phyloP scores from a whole-genome alignment of 2,888 invertebrate genomes.

The Xestoiulus laeticollis region DNA sequence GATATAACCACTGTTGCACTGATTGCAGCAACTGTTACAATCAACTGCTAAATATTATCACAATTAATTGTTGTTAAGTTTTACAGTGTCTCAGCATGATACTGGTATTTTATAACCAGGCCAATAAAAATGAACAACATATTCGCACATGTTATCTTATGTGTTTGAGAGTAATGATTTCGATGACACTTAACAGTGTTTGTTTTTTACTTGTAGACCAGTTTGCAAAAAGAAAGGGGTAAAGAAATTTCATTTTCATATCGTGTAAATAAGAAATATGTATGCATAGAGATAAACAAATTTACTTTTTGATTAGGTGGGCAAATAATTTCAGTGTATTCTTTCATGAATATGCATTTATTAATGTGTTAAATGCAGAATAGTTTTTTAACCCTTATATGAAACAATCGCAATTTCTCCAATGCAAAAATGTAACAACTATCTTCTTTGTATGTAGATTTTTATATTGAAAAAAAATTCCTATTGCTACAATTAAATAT shows the following conservation, averaged over 20 bases:
- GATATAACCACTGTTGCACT: too few species aligned
- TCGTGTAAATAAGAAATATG: neutral
- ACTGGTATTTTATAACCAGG: too few species aligned
- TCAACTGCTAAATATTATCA: too few species aligned
- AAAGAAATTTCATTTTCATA: neutral
- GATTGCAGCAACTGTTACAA: too few species aligned
- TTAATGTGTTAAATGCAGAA: neutral
- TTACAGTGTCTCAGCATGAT: too few species aligned
- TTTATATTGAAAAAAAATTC: neutral
- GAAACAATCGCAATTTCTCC: neutral
- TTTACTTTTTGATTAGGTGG: neutral
- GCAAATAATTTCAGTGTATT: neutral
- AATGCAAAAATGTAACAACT: neutral
- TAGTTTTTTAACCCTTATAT: neutral
- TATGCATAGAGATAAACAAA: neutral
- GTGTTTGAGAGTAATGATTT: too few species aligned
- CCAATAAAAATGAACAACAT: too few species aligned
- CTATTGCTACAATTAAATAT: neutral
- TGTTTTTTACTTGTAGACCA: too few species aligned
- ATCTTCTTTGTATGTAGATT: slow-evolving; percentile 28
- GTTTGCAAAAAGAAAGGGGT: too few species aligned
- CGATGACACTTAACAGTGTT: too few species aligned
- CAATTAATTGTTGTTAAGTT: too few species aligned
- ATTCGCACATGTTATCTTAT: too few species aligned
- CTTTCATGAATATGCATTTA: neutral